Evolutionary conservation across 2,888 invertebrate genomes (phyloP).

Genomic region (Leptopterna dolabrata): DNA sequence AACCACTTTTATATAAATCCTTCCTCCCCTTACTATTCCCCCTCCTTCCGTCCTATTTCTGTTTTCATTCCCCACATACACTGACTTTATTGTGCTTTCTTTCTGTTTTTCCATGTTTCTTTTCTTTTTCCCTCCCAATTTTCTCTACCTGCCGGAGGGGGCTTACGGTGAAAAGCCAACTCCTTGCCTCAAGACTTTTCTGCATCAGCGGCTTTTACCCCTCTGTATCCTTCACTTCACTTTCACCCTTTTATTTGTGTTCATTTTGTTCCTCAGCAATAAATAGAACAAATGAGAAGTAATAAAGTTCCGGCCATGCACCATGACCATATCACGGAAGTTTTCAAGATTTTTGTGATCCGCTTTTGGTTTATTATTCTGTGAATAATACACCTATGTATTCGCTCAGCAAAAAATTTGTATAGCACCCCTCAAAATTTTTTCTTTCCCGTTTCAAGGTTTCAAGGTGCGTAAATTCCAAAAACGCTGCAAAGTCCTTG

Average conservation of each 20-base stretch:
- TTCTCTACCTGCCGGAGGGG: not conserved
- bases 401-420: too few relatives aligned
- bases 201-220: not conserved
- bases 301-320: too few relatives aligned
- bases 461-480: too few relatives aligned
- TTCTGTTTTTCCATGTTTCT: not conserved
- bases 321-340: too few relatives aligned
- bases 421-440: too few relatives aligned
- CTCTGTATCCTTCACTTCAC: not conserved
- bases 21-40: not conserved
- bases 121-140: not conserved
- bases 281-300: too few relatives aligned
- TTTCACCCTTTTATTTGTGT: not conserved
- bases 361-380: too few relatives aligned
- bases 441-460: too few relatives aligned
- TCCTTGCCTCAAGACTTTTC: not conserved
- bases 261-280: not conserved
- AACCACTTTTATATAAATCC: constrained; percentile 37
- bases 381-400: too few relatives aligned
- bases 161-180: not conserved
- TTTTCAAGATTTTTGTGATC: too few relatives aligned
- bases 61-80: constrained; percentile 34
- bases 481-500: too few relatives aligned
- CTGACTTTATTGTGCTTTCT: constrained; percentile 36
- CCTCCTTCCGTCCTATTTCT: constrained; percentile 18